A percentile compares a stretch with the other conserved stretches of the same genome.
Conservation (phyloP, 2,113 vertebrate genomes). For the Ciconia boyciana region DNA sequence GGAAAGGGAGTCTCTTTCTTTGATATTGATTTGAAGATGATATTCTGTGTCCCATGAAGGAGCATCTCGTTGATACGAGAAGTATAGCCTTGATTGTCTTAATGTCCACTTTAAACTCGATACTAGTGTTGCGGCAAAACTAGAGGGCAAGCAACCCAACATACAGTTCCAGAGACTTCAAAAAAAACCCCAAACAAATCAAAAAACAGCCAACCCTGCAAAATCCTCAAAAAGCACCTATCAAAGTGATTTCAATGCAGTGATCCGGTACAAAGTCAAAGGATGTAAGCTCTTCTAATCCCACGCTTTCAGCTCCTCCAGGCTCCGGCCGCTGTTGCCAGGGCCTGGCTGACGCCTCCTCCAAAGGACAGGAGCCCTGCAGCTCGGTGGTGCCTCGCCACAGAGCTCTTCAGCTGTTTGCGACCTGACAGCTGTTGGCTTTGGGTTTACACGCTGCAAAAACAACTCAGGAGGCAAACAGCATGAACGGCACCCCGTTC, state of each 20-base stretch:
- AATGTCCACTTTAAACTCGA: background rate
- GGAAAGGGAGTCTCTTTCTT: background rate
- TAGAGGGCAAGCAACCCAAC: background rate
- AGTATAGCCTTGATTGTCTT: background rate
- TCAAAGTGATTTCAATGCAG: constrained; percentile 75
- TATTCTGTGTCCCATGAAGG: background rate
- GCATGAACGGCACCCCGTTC: constrained; percentile 32
- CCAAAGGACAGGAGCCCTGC: constrained; percentile 47
- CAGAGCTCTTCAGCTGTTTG: constrained; percentile 61
- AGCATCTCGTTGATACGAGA: background rate
- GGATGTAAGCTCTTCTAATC: constrained; percentile 84
- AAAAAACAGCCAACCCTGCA: constrained; percentile 27
- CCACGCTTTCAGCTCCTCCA: constrained; percentile 71
- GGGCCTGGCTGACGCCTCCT: constrained; percentile 59
- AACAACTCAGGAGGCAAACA: constrained; percentile 36
- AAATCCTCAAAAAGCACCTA: constrained; percentile 68
- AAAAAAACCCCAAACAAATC: background rate
- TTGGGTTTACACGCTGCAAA: constrained; percentile 47
- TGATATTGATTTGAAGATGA: background rate
- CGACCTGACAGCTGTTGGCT: constrained; percentile 74
- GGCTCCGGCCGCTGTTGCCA: constrained; percentile 57
- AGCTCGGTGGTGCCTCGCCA: constrained; percentile 41
- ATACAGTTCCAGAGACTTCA: constrained; percentile 59
- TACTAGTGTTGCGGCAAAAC: constrained; percentile 12
- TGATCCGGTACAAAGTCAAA: constrained; percentile 75